Conservation (phyloP, 2,888 invertebrate species). For the Reticulitermes lucifugus region DNA sequence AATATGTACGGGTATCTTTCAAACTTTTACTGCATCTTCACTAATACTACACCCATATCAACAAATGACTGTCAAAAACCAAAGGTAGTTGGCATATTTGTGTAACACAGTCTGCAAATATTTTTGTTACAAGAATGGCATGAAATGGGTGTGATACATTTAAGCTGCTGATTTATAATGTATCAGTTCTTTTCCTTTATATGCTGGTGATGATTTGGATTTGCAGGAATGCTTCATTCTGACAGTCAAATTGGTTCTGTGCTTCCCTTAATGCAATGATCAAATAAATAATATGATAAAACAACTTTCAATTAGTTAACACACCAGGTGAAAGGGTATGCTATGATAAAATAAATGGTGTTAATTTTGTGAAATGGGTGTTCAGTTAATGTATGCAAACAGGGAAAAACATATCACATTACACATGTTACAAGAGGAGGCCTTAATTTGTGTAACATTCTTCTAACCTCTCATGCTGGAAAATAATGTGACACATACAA, state of each 20-base stretch:
- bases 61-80: conserved; percentile 26
- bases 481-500: too few relatives aligned
- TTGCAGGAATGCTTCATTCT: conserved; percentile 50
- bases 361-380: too few relatives aligned
- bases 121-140: neutral
- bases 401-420: too few relatives aligned
- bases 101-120: neutral
- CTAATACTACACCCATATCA: too few relatives aligned
- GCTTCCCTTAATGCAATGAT: neutral
- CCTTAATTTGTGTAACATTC: too few relatives aligned
- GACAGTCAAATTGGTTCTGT: neutral
- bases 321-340: neutral
- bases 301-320: conserved; percentile 8
- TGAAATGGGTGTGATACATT: neutral
- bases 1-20: too few relatives aligned
- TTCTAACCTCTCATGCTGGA: too few relatives aligned
- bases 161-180: neutral
- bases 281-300: neutral
- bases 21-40: too few relatives aligned
- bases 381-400: too few relatives aligned
- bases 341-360: neutral
- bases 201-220: conserved; percentile 51
- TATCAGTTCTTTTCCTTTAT: neutral
- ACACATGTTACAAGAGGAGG: too few relatives aligned
- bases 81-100: neutral